These are phyloP conservation scores for Drosophila baimaii DNA, from an alignment of 1,140 invertebrate genomes.

Conservation along the genomic window DNA sequence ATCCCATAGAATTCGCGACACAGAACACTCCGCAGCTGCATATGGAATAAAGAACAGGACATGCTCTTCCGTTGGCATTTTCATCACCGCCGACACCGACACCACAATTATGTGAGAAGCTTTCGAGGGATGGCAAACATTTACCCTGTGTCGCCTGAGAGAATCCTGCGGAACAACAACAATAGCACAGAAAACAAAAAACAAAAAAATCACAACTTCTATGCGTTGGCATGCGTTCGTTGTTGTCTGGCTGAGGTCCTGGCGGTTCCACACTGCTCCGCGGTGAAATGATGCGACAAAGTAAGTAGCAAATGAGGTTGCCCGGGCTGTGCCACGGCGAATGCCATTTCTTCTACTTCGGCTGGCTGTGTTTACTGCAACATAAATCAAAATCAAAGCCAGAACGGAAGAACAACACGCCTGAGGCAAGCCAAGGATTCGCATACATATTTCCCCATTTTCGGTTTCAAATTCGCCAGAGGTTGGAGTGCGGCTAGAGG, in stretches of 20 bases:
- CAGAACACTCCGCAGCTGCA: constrained; percentile 1
- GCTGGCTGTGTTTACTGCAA: constrained; percentile 71
- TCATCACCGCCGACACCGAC: constrained; percentile 24
- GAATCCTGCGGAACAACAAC: constrained; percentile 32
- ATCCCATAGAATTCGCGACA: not conserved
- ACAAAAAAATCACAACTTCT: constrained; percentile 40
- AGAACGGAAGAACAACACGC: constrained; percentile 61
- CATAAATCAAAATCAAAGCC: constrained; percentile 82
- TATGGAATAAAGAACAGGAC: constrained; percentile 1
- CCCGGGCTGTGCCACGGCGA: constrained; percentile 27
- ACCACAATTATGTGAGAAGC: constrained; percentile 54
- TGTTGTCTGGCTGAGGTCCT: constrained; percentile 44
- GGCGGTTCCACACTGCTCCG: constrained; percentile 27
- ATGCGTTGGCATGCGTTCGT: constrained; percentile 67
- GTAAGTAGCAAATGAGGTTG: constrained; percentile 80
- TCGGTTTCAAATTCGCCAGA: constrained; percentile 31
- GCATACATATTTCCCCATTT: constrained; percentile 50
- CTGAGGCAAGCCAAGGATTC: constrained; percentile 41
- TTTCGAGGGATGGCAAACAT: constrained; percentile 35
- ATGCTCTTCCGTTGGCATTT: constrained; percentile 11
- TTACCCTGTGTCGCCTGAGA: constrained; percentile 37
- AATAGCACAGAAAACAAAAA: not conserved
- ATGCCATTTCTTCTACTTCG: constrained; percentile 46
- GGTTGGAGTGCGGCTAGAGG: not conserved
- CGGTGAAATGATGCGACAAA: constrained; percentile 80